Evolutionary conservation across 37 sponge, comb jelly and placozoan species (phyloP).

Genomic region (Beroe forskalii): DNA sequence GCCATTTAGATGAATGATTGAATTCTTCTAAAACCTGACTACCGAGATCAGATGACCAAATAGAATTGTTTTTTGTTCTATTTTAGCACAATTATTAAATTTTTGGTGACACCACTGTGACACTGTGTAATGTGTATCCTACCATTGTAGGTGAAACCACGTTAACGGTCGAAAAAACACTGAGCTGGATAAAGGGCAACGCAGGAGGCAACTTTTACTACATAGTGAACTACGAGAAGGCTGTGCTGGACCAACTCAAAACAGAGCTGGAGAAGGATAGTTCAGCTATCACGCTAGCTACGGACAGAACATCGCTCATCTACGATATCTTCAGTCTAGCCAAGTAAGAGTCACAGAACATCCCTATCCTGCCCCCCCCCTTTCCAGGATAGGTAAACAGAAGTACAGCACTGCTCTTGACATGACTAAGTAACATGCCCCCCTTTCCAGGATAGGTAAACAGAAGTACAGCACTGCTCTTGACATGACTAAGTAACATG

Average conservation of each 20-base stretch:
- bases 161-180: background rate
- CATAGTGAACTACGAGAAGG: background rate
- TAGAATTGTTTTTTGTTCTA: no score
- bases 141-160: no score
- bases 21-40: no score
- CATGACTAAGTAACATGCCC: slow-evolving; percentile 29
- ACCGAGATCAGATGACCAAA: no score
- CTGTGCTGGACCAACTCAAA: background rate
- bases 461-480: no score
- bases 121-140: no score
- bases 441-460: no score
- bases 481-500: no score
- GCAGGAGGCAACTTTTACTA: slow-evolving; percentile 33
- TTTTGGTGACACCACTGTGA: no score
- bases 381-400: background rate
- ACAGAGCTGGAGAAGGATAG: background rate
- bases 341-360: background rate
- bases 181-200: slow-evolving; percentile 6
- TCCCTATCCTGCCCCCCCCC: background rate
- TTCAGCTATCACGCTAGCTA: background rate
- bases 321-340: slow-evolving; percentile 18
- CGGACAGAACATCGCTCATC: slow-evolving; percentile 10
- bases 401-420: slow-evolving; percentile 13
- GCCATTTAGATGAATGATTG: no score
- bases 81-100: no score